Percentiles rank a stretch among this genome's conserved stretches.
phyloP scores from a whole-genome alignment of 2,797 vertebrate genomes.

The Alca torda region DNA sequence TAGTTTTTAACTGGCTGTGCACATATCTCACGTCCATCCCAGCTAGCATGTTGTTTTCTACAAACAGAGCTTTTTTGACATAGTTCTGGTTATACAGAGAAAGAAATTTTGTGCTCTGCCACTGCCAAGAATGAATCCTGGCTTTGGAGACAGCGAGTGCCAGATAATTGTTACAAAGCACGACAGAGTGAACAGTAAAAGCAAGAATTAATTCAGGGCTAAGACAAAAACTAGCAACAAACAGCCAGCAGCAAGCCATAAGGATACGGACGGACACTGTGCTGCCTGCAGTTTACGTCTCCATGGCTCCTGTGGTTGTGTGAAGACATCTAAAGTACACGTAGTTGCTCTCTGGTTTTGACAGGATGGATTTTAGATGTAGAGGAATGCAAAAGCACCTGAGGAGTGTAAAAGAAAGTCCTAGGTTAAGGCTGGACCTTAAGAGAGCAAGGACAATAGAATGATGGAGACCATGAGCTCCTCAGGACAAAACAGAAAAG shows the following conservation, averaged over 20 bases:
- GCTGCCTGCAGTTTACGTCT: neutral
- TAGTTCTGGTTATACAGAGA: neutral
- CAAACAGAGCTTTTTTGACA: neutral
- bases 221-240: neutral
- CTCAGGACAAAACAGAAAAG: neutral
- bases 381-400: neutral
- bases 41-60: neutral
- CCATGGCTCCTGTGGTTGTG: neutral
- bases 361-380: neutral
- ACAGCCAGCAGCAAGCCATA: neutral
- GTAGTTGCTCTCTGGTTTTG: neutral
- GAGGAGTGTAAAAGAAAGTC: neutral
- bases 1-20: neutral
- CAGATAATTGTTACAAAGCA: neutral
- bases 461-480: neutral
- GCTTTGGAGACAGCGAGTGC: neutral
- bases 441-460: neutral
- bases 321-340: neutral
- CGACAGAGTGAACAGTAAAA: neutral
- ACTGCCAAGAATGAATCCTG: neutral
- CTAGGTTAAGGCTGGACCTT: neutral
- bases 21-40: neutral
- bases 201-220: neutral
- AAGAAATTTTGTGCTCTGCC: neutral
- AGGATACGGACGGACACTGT: fast-evolving